Evolutionary conservation across 2,888 invertebrate species (phyloP), one percentile per base, ranked within the genome.

Genomic region (Hypercompe scribonia): DNA sequence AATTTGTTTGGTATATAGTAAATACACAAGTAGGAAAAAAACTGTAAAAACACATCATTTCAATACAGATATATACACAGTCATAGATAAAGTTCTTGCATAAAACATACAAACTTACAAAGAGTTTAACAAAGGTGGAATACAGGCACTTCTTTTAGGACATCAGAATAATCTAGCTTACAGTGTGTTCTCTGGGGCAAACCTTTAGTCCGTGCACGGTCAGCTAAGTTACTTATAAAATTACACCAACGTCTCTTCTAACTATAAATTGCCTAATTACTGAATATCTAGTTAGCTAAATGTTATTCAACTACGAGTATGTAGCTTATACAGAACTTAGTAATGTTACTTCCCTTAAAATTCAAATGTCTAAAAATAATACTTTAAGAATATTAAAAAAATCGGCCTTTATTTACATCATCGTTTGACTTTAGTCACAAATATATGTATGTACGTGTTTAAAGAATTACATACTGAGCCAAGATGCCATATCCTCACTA

Each of bases 401-500:
- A n/a, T n/a, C n/a, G 15, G 42, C 42, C 42, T 21, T 24, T 11
- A 24, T n/a, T 11, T n/a, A 31, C 61, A 61, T 4, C 21, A 50
- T 50, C n/a, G 0, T 8, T n/a, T 18, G 2, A 21, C 42, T 66
- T 18, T 13, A 31, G 1, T 21, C 24, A n/a, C 54, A 68, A 54
- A 31, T 2, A 46, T 11, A 21, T 24, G 5, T 33, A 68, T 61
- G 11, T 2, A 0, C 8, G 11, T 39, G 11, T 1, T 11, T 39
- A 54, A 54, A 58, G 68, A 76, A 34, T 24, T 50, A 84, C 82
- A 70, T 81, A 88, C 89, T 80, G 42, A 88, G 68, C 89, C 88
- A 88, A 8, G 86, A 86, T 5, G 83, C 86, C 87, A 86, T 89
- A 70, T 87, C 86, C 65, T 80, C 78, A 34, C 77, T 86, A 34